Evolutionary conservation across 2,888 invertebrate species (phyloP).

Genomic region (Cryptocephalus moraei): DNA sequence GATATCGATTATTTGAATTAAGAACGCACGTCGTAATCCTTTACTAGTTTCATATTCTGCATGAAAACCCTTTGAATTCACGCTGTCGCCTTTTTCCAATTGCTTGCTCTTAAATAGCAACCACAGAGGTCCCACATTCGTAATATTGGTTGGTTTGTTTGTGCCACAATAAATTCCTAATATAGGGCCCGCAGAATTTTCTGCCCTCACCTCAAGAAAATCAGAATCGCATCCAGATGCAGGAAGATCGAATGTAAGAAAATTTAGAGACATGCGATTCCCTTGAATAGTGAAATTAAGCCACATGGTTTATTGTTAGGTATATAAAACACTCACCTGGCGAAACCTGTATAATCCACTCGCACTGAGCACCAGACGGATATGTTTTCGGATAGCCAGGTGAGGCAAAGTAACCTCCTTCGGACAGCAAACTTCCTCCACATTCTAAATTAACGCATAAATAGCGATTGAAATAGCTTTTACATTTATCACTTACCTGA

Average conservation of each 20-base stretch:
- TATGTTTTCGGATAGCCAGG: conserved; percentile 66
- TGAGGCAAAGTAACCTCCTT: conserved; percentile 54
- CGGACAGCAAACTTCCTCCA: conserved; percentile 52
- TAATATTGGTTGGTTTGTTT: conserved; percentile 49
- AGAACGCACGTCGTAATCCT: conserved; percentile 9
- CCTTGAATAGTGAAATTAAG: conserved; percentile 39
- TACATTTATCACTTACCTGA: conserved; percentile 37
- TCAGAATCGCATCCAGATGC: conserved; percentile 71
- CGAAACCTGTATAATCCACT: conserved; percentile 59
- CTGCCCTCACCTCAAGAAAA: conserved; percentile 74
- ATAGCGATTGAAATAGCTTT: too few relatives aligned
- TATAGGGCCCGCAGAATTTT: conserved; percentile 50
- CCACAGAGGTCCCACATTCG: conserved; percentile 52
- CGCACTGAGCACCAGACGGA: conserved; percentile 58
- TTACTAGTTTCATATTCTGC: conserved; percentile 60
- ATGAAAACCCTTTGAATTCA: conserved; percentile 61
- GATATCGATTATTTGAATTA: too few relatives aligned
- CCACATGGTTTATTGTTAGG: too few relatives aligned
- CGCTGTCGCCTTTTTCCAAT: conserved; percentile 16
- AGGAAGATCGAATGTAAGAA: conserved; percentile 60
- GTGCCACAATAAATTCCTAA: conserved; percentile 67
- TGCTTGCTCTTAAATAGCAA: conserved; percentile 63
- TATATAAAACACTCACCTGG: conserved; percentile 49
- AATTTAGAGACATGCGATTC: conserved; percentile 54
- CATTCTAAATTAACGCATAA: conserved; percentile 43